Base-by-base conservation (phyloP, 2,113 vertebrate species). In the Boleophthalmus pectinirostris region DNA sequence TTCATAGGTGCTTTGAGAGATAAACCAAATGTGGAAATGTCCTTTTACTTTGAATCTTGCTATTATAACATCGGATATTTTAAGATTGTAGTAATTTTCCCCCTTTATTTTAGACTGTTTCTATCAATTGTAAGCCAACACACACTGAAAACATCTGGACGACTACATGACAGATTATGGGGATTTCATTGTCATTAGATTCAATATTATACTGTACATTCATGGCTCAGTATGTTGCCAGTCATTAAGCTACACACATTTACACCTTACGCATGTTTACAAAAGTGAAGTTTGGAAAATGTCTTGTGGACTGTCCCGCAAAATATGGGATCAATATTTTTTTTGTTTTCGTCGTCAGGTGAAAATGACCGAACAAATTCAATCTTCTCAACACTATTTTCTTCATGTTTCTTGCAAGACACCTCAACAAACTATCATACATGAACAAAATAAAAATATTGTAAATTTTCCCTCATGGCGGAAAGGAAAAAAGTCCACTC, bases 141-240 rank as follows among this genome's bases (percentile, higher is more conserved):
- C 68, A 87, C 74, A 87, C 29, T 16, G 49, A 25, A 69, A 72
- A 86, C 77, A 64, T 83, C 79, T 74, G 75, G 74, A 88, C 74
- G 53, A 79, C 72, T 21, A 89, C 85, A 78, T 73, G 77, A 86
- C 83, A 81, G 79, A 72, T 77, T 75, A 83, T 56, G 53, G 61
- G 69, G 66, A 63, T 58, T 75, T 82, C 60, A 33, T 82, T 35
- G 68, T 74, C 77, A 65, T 61, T 81, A 82, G 67, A 58, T 25
- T 58, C 56, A 81, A 74, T 81, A 71, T 75, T 64, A 81, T 68
- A 70, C 75, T 83, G 80, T 86, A 90, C 85, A 90, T 89, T 85
- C 84, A 88, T 64, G 86, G 87, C 87, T 76, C 75, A 56, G 9
- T 87, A 87, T 85, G 82, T 63, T 25, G 83, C 84, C 87, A 85